phyloP scores from a whole-genome alignment of 1,140 invertebrate genomes.

The Trachymyrmex cornetzi region DNA sequence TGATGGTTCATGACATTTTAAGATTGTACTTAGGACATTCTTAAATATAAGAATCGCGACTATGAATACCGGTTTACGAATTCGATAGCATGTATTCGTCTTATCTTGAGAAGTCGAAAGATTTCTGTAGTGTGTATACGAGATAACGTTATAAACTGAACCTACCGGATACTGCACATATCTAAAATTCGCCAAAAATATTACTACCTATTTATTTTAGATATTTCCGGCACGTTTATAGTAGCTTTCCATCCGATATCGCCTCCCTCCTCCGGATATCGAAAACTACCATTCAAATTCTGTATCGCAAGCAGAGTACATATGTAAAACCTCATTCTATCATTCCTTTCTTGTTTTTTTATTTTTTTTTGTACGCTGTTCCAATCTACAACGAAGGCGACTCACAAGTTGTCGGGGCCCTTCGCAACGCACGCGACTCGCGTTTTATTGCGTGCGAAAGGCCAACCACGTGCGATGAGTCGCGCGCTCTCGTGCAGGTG shows the following conservation, averaged over 20 bases:
- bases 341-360: not conserved
- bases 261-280: not conserved
- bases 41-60: no score
- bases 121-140: not conserved
- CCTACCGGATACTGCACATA: not conserved
- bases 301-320: not conserved
- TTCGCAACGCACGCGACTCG: slow-evolving; percentile 62
- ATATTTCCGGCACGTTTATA: not conserved
- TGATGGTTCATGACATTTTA: no score
- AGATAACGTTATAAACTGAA: not conserved
- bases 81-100: not conserved
- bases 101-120: not conserved
- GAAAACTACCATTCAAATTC: not conserved
- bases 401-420: no score
- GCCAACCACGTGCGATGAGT: slow-evolving; percentile 65
- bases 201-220: not conserved
- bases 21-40: no score
- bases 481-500: slow-evolving; percentile 68
- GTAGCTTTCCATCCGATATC: not conserved
- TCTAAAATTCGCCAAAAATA: not conserved
- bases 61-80: no score
- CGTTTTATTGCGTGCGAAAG: slow-evolving; percentile 72
- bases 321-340: not conserved
- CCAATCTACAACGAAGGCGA: not conserved
- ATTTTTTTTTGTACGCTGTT: not conserved